phyloP scores from a whole-genome alignment of 2,888 invertebrate species.

The Habroteleia sp. region DNA sequence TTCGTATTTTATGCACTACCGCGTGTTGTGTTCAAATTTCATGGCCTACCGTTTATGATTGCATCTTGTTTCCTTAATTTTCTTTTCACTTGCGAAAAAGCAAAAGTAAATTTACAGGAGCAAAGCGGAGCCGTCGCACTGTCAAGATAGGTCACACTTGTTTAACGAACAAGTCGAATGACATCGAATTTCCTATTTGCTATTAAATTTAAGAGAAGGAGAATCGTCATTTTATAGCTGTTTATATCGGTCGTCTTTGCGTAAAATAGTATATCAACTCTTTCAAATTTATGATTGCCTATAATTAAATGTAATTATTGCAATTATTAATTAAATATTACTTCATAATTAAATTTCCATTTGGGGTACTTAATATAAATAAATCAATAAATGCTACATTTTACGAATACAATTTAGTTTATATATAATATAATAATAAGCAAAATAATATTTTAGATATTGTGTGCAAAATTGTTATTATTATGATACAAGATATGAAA shows the following conservation, averaged over 20 bases:
- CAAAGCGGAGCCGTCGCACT: conserved; percentile 38
- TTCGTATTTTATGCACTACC: conserved; percentile 43
- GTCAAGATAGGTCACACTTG: conserved; percentile 52
- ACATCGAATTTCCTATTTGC: conserved; percentile 38
- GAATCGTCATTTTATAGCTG: conserved; percentile 8
- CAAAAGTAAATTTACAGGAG: conserved; percentile 57
- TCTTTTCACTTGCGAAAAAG: conserved; percentile 54
- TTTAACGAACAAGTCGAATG: conserved; percentile 49
- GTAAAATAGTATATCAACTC: conserved; percentile 13
- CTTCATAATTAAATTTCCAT: no score
- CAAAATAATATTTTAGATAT: no score
- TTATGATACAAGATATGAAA: no score
- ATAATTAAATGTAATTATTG: no score
- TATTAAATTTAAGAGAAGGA: conserved; percentile 36
- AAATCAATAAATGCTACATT: no score
- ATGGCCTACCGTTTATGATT: conserved; percentile 45
- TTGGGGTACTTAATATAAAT: no score
- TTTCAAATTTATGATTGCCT: no score
- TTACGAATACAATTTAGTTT: no score
- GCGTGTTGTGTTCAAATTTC: conserved; percentile 33
- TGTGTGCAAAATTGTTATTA: no score
- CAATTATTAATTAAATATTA: no score
- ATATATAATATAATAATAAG: no score
- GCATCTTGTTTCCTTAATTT: conserved; percentile 55
- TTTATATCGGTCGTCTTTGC: conserved; percentile 14